A percentile compares a stretch with the other conserved stretches of the same genome.
These are phyloP conservation scores for Brachionus calyciflorus DNA, from an alignment of 1,140 invertebrate genomes.

Conservation along the genomic window DNA sequence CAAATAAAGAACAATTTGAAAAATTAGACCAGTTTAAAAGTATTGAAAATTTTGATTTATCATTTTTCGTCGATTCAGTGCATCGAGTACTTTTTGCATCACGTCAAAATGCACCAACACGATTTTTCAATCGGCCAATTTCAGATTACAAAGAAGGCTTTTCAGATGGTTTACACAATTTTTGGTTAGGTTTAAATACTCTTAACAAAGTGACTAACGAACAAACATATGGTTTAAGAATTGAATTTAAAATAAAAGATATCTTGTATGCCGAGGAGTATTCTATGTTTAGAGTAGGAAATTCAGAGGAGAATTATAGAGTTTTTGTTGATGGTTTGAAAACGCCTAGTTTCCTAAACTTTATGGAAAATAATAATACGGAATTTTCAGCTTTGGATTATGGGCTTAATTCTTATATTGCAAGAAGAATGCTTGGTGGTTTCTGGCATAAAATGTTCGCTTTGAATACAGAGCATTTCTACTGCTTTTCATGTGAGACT, in stretches of 20 bases:
- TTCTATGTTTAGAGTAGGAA: not conserved
- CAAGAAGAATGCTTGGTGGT: not conserved
- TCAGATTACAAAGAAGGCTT: not conserved
- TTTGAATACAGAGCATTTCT: not conserved
- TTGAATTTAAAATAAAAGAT: not conserved
- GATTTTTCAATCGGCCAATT: conserved; percentile 18
- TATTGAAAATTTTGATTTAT: not conserved
- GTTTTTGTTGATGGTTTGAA: not conserved
- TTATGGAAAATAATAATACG: not conserved
- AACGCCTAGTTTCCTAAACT: not conserved
- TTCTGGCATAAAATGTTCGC: conserved; percentile 22
- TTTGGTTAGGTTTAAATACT: not conserved
- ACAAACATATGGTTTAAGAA: not conserved
- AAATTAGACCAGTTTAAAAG: not conserved
- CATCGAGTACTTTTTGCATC: conserved; percentile 8
- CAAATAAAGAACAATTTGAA: not conserved
- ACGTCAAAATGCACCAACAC: not conserved
- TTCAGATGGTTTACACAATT: not conserved
- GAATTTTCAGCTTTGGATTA: conserved; percentile 10
- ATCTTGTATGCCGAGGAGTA: conserved; percentile 9
- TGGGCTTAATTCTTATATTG: not conserved
- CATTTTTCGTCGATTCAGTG: not conserved
- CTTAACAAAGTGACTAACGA: not conserved
- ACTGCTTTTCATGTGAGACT: conserved; percentile 29
- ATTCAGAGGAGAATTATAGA: not conserved